Conservation (phyloP, 2,113 vertebrate species). For the Siphamia tubifer region DNA sequence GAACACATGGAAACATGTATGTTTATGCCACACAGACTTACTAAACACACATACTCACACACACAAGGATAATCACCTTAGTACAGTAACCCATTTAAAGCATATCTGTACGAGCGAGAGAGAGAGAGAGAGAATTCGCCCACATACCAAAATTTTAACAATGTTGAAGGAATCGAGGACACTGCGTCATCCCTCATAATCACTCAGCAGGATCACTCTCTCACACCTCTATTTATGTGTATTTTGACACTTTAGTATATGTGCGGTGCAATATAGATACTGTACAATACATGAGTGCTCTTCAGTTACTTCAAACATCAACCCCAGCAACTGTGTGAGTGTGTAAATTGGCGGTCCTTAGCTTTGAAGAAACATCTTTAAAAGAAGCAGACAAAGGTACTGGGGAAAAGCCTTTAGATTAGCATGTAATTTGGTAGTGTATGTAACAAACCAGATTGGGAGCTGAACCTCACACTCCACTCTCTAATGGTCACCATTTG, state of each 20-base stretch:
- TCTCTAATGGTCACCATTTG: background rate
- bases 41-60: conserved; percentile 5
- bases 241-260: background rate
- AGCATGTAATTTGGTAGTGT: background rate
- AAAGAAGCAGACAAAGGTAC: background rate
- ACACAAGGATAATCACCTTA: conserved; percentile 54
- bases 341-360: background rate
- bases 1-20: conserved; percentile 17
- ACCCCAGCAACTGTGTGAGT: background rate
- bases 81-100: conserved; percentile 72
- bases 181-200: conserved; percentile 68
- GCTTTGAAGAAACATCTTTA: background rate
- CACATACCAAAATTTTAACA: conserved; percentile 62
- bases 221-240: conserved; percentile 20
- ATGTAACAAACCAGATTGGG: conserved; percentile 12
- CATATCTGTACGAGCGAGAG: conserved; percentile 39
- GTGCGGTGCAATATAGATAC: background rate
- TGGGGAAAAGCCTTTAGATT: background rate
- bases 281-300: background rate
- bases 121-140: conserved; percentile 40
- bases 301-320: background rate
- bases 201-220: conserved; percentile 39
- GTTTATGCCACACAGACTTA: conserved; percentile 24
- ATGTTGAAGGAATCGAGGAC: conserved; percentile 69
- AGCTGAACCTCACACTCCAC: background rate